phyloP scores from a whole-genome alignment of 2,113 vertebrate genomes.

The Tor tambroides region DNA sequence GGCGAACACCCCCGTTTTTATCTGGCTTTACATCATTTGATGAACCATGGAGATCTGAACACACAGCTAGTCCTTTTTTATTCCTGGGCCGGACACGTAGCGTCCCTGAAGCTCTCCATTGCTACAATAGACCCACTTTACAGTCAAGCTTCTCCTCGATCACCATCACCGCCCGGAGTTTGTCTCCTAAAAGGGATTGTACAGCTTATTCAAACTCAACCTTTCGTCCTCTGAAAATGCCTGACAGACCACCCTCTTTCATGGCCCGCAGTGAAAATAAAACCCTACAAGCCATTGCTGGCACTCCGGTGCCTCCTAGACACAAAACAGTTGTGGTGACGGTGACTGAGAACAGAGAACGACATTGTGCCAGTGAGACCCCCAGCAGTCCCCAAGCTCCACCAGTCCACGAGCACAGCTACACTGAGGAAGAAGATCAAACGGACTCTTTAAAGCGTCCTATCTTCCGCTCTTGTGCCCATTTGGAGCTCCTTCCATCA shows the following conservation, averaged over 20 bases:
- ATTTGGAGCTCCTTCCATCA: slow-evolving; percentile 70
- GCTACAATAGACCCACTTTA: slow-evolving; percentile 8
- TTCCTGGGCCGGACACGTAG: slow-evolving; percentile 50
- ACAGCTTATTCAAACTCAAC: slow-evolving; percentile 33
- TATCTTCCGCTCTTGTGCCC: slow-evolving; percentile 71
- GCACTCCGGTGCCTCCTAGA: slow-evolving; percentile 47
- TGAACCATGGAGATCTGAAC: slow-evolving; percentile 38
- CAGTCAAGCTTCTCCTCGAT: slow-evolving; percentile 78
- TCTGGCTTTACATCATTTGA: slow-evolving; percentile 49
- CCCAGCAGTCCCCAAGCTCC: slow-evolving; percentile 40
- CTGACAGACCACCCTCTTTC: slow-evolving; percentile 13
- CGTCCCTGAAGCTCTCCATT: slow-evolving; percentile 47
- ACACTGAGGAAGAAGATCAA: slow-evolving; percentile 38
- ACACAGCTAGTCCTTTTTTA: slow-evolving; percentile 46
- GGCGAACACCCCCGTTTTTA: slow-evolving; percentile 44
- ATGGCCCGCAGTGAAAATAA: slow-evolving; percentile 32
- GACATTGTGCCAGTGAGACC: slow-evolving; percentile 49
- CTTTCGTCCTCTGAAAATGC: slow-evolving; percentile 13
- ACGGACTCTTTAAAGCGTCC: slow-evolving; percentile 31
- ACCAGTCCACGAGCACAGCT: slow-evolving; percentile 41
- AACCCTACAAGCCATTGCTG: slow-evolving; percentile 32
- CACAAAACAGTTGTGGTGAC: slow-evolving; percentile 30
- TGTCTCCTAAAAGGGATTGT: slow-evolving; percentile 51
- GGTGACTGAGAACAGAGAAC: slow-evolving; percentile 53
- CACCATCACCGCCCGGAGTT: slow-evolving; percentile 74